Evolutionary conservation across 2,888 invertebrate species (phyloP), one percentile per base, ranked within the genome.

Genomic region (Tethea ocularis): DNA sequence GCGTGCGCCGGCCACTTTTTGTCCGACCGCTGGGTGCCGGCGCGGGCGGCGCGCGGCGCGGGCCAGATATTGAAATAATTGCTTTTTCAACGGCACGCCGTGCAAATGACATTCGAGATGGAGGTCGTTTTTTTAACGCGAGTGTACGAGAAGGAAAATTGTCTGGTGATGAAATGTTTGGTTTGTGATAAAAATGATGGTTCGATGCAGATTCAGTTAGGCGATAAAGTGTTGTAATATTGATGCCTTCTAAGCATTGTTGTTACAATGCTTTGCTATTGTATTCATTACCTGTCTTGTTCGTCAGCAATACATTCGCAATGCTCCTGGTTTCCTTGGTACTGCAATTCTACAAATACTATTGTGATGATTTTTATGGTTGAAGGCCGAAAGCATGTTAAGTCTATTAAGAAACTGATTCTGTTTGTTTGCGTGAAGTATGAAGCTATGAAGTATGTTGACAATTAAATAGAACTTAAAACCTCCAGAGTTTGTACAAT

Each of bases 81-180:
- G 89, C 90, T 92, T 92, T 91, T 92, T 91, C 89, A 87, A 88
- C 91, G 87, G 86, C 91, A 90, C 89, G 89, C 80, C 89, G 92
- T 89, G 90, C 91, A 91, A 93, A 91, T 91, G 93, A 91, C 93
- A 93, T 92, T 93, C 91, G 92, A 88, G 86, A 92, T 89, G 89
- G 91, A 93, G 92, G 92, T 87, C 91, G 90, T 87, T 92, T 91
- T 91, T 91, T 92, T 85, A 76, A 69, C 66, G 58, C 66, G 72
- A 73, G 74, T 78, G 74, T 84, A 86, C 85, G 80, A 86, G 86
- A 84, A 82, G 87, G 33, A 86, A 89, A 89, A 89, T 90, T 88
- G 85, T 83, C 80, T 84, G 82, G 81, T 88, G 88, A 87, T 86
- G 87, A 89, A 89, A 88, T 84, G 82, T 86, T 87, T 84, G 81